Evolutionary conservation across 2,888 invertebrate genomes (phyloP), one percentile per base, ranked within the genome.

Genomic region (Diaperis boleti): DNA sequence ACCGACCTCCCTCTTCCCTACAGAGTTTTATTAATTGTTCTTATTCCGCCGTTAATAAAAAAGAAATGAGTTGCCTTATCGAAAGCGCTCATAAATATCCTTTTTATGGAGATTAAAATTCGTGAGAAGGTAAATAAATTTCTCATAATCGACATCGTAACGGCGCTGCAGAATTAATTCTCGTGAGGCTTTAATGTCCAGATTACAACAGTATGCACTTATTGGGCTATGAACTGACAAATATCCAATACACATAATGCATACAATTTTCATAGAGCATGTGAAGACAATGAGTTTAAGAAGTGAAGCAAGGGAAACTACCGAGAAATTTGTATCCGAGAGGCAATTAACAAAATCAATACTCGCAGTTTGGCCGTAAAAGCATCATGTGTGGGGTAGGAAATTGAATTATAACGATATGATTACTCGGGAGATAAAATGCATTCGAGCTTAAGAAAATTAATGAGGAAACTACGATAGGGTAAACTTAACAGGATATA

Each of bases 231-330:
- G 72, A 65, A 59, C 49, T 57, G 44, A 65, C 55, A 61, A 69
- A 68, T 72, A 67, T 72, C 72, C 72, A 68, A 67, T 66, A 68
- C 65, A 47, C 37, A 61, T 63, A 62, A 55, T 69, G 69, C 67
- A 69, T 67, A 66, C 65, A n/a, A n/a, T n/a, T n/a, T 17, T 17
- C 1, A 20, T 10, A 37, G 18, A 31, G 6, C n/a, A 47, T 10
- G 8, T 14, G 47, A 5, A 22, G 11, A 3, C 3, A 18, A 15
- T 8, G 2, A 3, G 8, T 8, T n/a, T 7, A 26, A 26, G n/a
- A 26, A 26, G 26, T 8, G n/a, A 26, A 6, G n/a, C 14, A 26
- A 11, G 13, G 26, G 13, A 22, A 26, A 29, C 13, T 7, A 10
- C 17, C 6, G 11, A 10, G 45, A 49, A 49, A 49, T 49, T 49